Base-by-base conservation (phyloP, 2,113 vertebrate species). In the Halcyon senegalensis region DNA sequence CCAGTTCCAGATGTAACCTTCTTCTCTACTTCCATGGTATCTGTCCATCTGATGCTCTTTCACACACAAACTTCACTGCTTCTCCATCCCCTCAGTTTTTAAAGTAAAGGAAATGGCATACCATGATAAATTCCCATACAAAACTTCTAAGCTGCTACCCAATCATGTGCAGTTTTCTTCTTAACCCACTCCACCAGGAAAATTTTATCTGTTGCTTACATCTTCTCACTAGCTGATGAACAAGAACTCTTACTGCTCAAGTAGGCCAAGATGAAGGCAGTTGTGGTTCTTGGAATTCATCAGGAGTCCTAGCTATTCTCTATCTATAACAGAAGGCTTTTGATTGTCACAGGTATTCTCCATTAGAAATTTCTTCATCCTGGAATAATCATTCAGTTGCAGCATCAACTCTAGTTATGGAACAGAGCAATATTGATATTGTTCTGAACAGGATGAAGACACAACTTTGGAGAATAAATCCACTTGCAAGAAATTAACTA, bases 361-460 rank as follows among this genome's bases (percentile, higher is more conserved):
- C 17, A 9, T 30, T 46, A 51, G 27, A 76, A 73, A 64, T 51
- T 7, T 46, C n/a, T 87, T 93, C 31, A 13, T 56, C 46, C 63
- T 69, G 25, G 19, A 79, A 46, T 30, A 60, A 67, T 51, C 9
- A 48, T 80, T 62, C 37, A 50, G 16, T 63, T 43, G 11, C 30
- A 91, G 13, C 23, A 55, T 39, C 41, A 46, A 5, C 14, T n/a
- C 28, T 30, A 58, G 21, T 37, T 51, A 43, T 2, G 18, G 27
- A 62, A 31, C 2, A 1, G 7, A 17, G 27, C 46, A 95, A 83
- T n/a, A 62, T 0, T 0, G 0, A 33, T 41, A 31, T 21, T 56
- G 10, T 58, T 92, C 75, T 78, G 19, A 63, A 35, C 35, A 35
- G 35, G 35, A 35, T 35, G 23, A 43, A 76, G 90, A 44, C 10